A percentile compares a stretch with the other conserved stretches of the same genome.
Evolutionary conservation across 2,113 vertebrate species (phyloP).

Genomic region (Heterotilapia buettikoferi): DNA sequence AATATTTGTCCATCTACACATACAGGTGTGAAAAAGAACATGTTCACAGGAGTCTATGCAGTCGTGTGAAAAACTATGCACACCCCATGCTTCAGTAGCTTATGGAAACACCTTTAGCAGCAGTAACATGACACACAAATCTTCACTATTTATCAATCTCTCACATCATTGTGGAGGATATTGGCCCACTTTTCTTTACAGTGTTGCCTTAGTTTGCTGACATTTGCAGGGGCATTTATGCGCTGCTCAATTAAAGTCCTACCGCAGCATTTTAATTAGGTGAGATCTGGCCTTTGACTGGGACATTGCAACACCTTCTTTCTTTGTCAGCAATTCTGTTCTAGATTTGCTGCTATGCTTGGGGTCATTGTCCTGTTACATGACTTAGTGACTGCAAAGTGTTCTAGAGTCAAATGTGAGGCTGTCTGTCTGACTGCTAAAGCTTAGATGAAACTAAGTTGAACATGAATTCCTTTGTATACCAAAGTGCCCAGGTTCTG

Average conservation of each 20-base stretch:
- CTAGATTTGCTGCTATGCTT: neutral
- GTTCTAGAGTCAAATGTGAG: neutral
- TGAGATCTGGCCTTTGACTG: neutral
- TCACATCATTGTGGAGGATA: neutral
- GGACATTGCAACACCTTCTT: neutral
- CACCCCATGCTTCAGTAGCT: neutral
- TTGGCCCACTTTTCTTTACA: neutral
- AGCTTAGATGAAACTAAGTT: neutral
- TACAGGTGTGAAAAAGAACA: neutral
- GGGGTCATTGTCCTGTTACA: neutral
- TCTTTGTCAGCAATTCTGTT: neutral
- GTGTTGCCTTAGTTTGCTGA: neutral
- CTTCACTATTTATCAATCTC: neutral
- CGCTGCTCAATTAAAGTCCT: neutral
- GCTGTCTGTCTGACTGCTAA: neutral
- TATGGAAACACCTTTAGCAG: neutral
- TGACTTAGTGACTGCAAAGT: neutral
- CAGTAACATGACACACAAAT: neutral
- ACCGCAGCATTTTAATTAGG: neutral
- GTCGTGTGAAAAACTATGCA: neutral
- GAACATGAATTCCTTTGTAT: neutral
- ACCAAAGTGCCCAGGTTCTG: neutral
- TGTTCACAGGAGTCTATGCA: neutral
- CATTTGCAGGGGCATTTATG: neutral
- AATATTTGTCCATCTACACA: neutral